Base-by-base conservation (phyloP, 2,113 vertebrate species). In the Cyanoderma ruficeps region DNA sequence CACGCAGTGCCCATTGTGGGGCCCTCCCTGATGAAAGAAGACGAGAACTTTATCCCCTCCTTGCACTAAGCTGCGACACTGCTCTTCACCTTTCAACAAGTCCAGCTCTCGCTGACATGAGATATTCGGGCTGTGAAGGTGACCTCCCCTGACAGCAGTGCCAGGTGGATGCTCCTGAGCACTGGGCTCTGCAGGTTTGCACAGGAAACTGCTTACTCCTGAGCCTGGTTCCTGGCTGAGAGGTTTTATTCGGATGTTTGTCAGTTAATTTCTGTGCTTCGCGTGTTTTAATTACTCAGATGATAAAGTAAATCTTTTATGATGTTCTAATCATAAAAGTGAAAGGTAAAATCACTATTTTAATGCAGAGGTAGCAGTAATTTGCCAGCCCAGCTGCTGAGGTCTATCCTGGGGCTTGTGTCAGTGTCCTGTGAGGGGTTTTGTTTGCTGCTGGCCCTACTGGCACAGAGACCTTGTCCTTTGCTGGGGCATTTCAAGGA, bases 171-270 rank as follows among this genome's bases (percentile, higher is more conserved):
- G 75, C 49, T 79, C 44, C 61, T 79, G 57, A n/a, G 55, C 49
- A 13, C 37, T 14, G 50, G 42, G 69, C 42, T 89, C 31, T 88
- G 64, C 37, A 70, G 60, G 56, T 41, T 31, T 31, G 17, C 3
- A 1, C 8, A 31, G 53, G 59, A 61, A 89, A 68, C 49, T 21
- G 52, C 67, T 83, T 56, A 16, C n/a, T 56, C n/a, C 67, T 56
- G 44, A 85, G 65, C 24, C 33, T 4, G 1, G 27, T 13, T 37
- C 25, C 64, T 78, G 81, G 11, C 46, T 74, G 84, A 91, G 84
- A 81, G 77, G 46, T 86, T 96, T 96, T 88, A 83, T 83, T 65
- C 94, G 82, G 44, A 17, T 83, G 68, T 83, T 88, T 80, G 49
- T 72, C 75, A 64, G 79, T 68, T 88, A 33, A 70, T 72, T 90